Evolutionary conservation across 92 coral and sea anemone species (phyloP), one percentile per base, ranked within the genome.

Genomic region (Actinernus sp.): DNA sequence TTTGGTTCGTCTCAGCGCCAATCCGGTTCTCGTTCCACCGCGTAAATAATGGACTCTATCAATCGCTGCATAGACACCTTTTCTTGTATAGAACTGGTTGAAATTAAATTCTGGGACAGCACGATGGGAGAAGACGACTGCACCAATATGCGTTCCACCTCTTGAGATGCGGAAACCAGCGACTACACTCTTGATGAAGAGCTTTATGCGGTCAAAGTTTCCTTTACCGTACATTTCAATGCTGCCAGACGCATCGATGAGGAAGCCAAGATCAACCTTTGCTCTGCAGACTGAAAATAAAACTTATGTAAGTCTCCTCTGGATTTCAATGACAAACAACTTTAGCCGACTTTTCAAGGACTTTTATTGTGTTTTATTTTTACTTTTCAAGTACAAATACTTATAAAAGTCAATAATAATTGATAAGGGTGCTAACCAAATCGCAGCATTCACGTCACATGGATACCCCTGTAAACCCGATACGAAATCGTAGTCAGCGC

Each of bases 171-270:
- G 40, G 65, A 94, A 94, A 54, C 82, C 81, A 8, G 60, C 83
- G 28, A 78, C 85, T 14, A 91, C 88, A 7, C 44, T 30, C 55
- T 91, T 94, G 61, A 94, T 76, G 58, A 94, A 91, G 53, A 83
- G 61, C 54, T 78, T 32, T 58, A 92, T 72, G 20, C 97, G 89
- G 51, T 80, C 76, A 78, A 83, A 94, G 79, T 91, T 91, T 11
- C 95, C 95, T 71, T 64, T 75, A 12, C 98, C 97, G 41, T 90
- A 90, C 83, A 71, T 82, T 57, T 90, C 97, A 19, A 94, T 72
- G 76, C 98, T 94, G 27, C 98, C 98, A 49, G 98, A 94, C 18
- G 92, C 94, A 68, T 94, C 98, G 11, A 94, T 49, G 25, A 94
- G 81, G 89, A 94, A 94, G 25, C 87, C 93, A 13, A 94, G 58